Evolutionary conservation across 1,140 invertebrate species (phyloP).

Genomic region (Eumeta japonica): DNA sequence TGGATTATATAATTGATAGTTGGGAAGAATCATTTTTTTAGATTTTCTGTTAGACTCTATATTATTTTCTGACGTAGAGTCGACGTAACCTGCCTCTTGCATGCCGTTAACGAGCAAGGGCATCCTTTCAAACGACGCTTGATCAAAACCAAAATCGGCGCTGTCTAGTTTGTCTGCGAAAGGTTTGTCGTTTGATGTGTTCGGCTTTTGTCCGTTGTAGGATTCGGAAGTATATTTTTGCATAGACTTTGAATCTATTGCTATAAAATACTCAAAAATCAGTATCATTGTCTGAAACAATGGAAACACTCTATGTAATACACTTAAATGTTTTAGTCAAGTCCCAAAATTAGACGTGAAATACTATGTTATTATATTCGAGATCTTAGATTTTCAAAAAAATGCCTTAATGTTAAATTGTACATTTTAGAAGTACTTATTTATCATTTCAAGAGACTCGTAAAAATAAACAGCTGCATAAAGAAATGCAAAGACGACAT

Average conservation of each 20-base stretch:
- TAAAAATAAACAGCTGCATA: too few relatives aligned
- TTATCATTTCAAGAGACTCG: too few relatives aligned
- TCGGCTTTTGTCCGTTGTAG: slow-evolving; percentile 14
- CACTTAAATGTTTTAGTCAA: not conserved
- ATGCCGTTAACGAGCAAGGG: slow-evolving; percentile 45
- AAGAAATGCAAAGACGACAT: too few relatives aligned
- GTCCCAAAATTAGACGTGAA: too few relatives aligned
- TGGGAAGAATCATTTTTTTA: slow-evolving; percentile 5
- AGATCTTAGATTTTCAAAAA: too few relatives aligned
- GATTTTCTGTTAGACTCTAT: slow-evolving; percentile 2
- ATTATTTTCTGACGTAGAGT: slow-evolving; percentile 19
- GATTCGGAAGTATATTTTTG: slow-evolving; percentile 25
- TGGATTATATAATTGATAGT: slow-evolving; percentile 11
- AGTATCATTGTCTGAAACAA: slow-evolving; percentile 49
- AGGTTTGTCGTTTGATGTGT: slow-evolving; percentile 20
- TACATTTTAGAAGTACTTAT: too few relatives aligned
- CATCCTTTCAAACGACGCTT: slow-evolving; percentile 51
- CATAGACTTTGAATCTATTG: slow-evolving; percentile 45
- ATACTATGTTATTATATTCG: too few relatives aligned
- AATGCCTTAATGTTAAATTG: too few relatives aligned
- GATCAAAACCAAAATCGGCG: slow-evolving; percentile 43
- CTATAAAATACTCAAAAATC: slow-evolving; percentile 49
- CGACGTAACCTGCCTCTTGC: slow-evolving; percentile 37
- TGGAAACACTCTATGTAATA: slow-evolving; percentile 6
- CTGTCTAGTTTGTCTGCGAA: slow-evolving; percentile 40